Base-by-base conservation (phyloP, 2,888 invertebrate species). In the Euplexia lucipara region DNA sequence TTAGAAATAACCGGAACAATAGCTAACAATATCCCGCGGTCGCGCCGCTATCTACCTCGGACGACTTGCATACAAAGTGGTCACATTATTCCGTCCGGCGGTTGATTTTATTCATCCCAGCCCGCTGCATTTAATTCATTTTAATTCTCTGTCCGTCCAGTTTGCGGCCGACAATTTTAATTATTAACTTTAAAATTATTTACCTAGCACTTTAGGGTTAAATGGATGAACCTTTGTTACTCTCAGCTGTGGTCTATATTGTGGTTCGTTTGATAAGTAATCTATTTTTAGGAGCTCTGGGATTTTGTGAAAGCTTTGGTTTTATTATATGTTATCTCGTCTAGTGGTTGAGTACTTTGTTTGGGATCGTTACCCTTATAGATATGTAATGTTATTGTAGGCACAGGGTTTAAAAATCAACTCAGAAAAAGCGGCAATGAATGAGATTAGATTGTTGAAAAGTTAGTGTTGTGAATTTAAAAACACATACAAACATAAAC, bases 51-150 rank as follows among this genome's bases (percentile, higher is more conserved):
- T 78, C 78, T 70, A 37, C 51, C 34, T 32, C 51, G 39, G 37
- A 53, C 78, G 75, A 57, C 77, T 70, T 80, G 83, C 83, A 83
- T 83, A 80, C 78, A 78, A 84, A 84, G 77, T 83, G 78, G 72
- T 44, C 53, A 68, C 75, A 81, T 83, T 82, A 83, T 72, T 42
- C 54, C 72, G 30, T 45, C 56, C 69, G 49, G 54, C 62, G 64
- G 63, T 53, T 75, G 79, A 79, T 80, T 74, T 76, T 78, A 79
- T 80, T 78, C 81, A 79, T 81, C 59, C 72, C 45, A 52, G 70
- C 54, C 54, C 72, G 45, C 70, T 74, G 75, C 76, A 80, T 86
- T 83, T 83, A 81, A 83, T 83, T 82, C 73, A 81, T 84, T 82
- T 81, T 76, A 83, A 83, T 84, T 79, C 70, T 75, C 68, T 70